Base-by-base conservation (phyloP, 2,888 invertebrate genomes). In the Drosophila affinis region DNA sequence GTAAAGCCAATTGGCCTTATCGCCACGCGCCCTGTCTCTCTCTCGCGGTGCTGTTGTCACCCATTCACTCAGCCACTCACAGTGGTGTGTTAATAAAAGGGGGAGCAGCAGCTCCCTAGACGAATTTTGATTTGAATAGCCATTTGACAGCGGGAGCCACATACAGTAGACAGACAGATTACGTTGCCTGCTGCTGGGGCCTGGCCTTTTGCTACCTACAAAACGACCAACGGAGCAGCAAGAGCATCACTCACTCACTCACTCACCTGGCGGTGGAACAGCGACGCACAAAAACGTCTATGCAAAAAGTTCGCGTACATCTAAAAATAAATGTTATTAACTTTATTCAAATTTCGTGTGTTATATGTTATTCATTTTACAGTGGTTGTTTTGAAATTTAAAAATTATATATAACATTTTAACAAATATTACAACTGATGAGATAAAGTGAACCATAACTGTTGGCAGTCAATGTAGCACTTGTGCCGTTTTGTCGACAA, bases 401-500 rank as follows among this genome's bases (percentile, higher is more conserved):
- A 39, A 6, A 39, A 39, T n/a, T 14, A 7, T 14, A 39, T 2
- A 0, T 2, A 14, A 5, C 14, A 39, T 39, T 14, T 39, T 39
- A n/a, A 39, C 7, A 7, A n/a, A 3, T 3, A 39, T 7, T n/a
- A 14, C 39, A 39, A 14, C 7, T 3, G 7, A 39, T n/a, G 6
- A 39, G 6, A 14, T 29, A 34, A 52, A 29, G 24, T 47, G 17
- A 44, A 56, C 18, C 62, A 69, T 70, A 56, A 60, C 49, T 88
- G 72, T 76, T 86, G 32, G 71, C 62, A 59, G 53, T 17, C 72
- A 83, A 78, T 83, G 87, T 83, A 74, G 85, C 83, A 83, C 83
- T 83, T 83, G 87, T 83, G 83, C 76, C 75, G 83, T 80, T 88
- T 81, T 82, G 77, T 86, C 88, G 83, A 82, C 88, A 87, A 82